phyloP scores from a whole-genome alignment of 2,797 vertebrate genomes.

The Brachyrhaphis roseni region DNA sequence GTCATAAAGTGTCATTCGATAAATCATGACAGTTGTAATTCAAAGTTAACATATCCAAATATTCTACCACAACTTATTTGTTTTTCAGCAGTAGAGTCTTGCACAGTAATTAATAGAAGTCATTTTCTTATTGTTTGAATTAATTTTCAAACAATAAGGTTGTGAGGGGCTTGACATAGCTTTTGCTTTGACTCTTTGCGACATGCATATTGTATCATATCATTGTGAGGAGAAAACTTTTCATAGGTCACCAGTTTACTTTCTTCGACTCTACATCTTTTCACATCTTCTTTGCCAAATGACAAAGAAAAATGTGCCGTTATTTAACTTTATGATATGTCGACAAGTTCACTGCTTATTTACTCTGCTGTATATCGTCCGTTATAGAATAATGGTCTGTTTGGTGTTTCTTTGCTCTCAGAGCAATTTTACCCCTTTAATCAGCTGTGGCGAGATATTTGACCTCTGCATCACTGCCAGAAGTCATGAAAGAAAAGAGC shows the following conservation, averaged over 20 bases:
- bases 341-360: background rate
- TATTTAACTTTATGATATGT: background rate
- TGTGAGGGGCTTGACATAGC: background rate
- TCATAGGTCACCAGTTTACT: background rate
- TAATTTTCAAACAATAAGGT: background rate
- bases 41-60: background rate
- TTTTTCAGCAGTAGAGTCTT: background rate
- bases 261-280: background rate
- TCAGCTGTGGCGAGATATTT: slow-evolving; percentile 19
- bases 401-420: slow-evolving; percentile 7
- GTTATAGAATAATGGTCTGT: background rate
- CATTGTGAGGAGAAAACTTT: background rate
- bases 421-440: slow-evolving; percentile 27
- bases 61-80: background rate
- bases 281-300: background rate
- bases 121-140: too few relatives aligned
- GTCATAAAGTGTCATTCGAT: too few relatives aligned
- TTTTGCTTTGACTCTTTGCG: background rate
- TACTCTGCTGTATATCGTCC: background rate
- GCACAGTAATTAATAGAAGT: too few relatives aligned
- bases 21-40: too few relatives aligned
- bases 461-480: slow-evolving; percentile 28
- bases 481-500: slow-evolving; percentile 51
- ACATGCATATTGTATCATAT: background rate
- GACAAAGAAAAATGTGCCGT: background rate